Base-by-base conservation (phyloP, 2,888 invertebrate species). In the Fissipunctia ypsillon region DNA sequence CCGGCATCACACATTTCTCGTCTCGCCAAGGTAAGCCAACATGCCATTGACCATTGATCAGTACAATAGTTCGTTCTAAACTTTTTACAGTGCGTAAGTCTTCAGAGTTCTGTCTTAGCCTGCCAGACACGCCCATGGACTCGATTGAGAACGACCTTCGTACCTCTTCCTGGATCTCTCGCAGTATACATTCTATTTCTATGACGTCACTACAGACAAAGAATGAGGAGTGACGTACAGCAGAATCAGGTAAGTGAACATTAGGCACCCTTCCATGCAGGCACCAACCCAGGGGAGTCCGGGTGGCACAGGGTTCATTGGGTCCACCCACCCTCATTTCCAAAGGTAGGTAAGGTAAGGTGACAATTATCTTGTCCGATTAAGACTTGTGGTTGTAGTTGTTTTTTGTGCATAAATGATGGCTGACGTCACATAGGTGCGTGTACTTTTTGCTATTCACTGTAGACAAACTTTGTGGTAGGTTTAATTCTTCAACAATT, bases 321-420 rank as follows among this genome's bases (percentile, higher is more conserved):
- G 28, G 28, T 54, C 25, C 28, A 54, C 54, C 25, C 28, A 54
- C 28, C 54, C 28, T 28, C 54, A 54, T 54, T 25, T 28, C 54
- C 16, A 16, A n/a, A n/a, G n/a, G n/a, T n/a, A 59, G 57, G 57
- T 35, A 57, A 35, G 35, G 22, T 31, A 31, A 57, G 57, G 57
- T 35, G 57, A 14, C 57, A 57, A 16, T 54, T 28, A 54, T 54
- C 54, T 54, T 54, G 22, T 31, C 57, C 35, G 14, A 35, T 57
- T 35, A 57, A 57, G 31, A 57, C 35, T 57, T 57, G 57, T 57
- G 57, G 35, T 35, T 57, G 57, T 22, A 35, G 35, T 57, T 57
- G 31, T 31, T 22, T 57, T 31, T 12, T 22, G 31, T 10, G 22
- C 22, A 35, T 35, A 35, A 31, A 35, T n/a, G 1, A 28, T 28